A percentile compares a stretch with the other conserved stretches of the same genome.
phyloP scores from a whole-genome alignment of 2,888 invertebrate species.

The Acleris emargana region DNA sequence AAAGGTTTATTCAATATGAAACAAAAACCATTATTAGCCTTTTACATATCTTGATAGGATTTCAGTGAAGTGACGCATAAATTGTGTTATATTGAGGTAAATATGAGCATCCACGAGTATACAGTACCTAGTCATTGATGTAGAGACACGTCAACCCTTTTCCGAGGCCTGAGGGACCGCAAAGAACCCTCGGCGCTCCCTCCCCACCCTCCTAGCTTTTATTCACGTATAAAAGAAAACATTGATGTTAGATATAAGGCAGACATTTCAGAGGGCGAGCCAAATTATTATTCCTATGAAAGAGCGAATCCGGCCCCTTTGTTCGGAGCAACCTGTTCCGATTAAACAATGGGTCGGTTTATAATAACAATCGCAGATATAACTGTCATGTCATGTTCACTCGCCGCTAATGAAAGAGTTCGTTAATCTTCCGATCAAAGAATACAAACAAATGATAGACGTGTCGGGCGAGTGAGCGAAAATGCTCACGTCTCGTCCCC shows the following conservation, averaged over 20 bases:
- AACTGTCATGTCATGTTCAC: constrained; percentile 22
- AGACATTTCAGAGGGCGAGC: constrained; percentile 55
- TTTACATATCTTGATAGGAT: constrained; percentile 5
- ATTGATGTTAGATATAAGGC: constrained; percentile 65
- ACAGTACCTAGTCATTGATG: constrained; percentile 25
- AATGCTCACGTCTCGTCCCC: constrained; percentile 57
- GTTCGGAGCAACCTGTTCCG: constrained; percentile 42
- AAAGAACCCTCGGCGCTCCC: constrained; percentile 57
- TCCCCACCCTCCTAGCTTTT: constrained; percentile 53
- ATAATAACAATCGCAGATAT: constrained; percentile 35
- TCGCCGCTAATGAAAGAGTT: constrained; percentile 24
- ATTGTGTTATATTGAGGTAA: constrained; percentile 10
- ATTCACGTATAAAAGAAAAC: constrained; percentile 67
- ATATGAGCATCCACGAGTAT: constrained; percentile 28
- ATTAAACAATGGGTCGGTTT: constrained; percentile 46
- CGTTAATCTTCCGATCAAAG: constrained; percentile 31
- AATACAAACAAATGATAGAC: constrained; percentile 36
- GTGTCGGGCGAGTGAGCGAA: constrained; percentile 44
- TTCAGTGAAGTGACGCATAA: constrained; percentile 9
- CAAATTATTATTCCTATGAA: constrained; percentile 58
- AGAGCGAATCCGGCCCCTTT: constrained; percentile 51
- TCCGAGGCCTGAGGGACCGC: constrained; percentile 52
- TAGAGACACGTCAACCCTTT: constrained; percentile 66
- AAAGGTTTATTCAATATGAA: constrained; percentile 9
- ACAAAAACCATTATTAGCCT: constrained; percentile 13